phyloP scores from a whole-genome alignment of 2,888 invertebrate genomes.

The Schizaphis graminum region DNA sequence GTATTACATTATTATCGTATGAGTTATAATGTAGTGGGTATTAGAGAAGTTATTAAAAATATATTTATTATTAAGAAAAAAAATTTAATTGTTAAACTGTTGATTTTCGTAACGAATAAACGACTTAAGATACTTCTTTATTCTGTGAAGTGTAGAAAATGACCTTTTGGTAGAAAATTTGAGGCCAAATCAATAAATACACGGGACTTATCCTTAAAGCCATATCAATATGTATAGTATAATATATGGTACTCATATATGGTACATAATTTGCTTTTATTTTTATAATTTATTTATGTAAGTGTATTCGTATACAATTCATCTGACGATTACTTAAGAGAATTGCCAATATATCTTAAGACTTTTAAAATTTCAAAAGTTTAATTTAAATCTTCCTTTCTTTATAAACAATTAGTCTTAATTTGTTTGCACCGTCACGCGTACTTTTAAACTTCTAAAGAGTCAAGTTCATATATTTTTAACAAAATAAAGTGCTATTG shows the following conservation, averaged over 20 bases:
- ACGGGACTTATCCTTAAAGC: not conserved
- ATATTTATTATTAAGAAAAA: not conserved
- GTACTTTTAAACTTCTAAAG: not conserved
- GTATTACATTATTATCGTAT: not conserved
- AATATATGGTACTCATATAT: not conserved
- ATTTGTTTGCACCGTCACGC: not conserved
- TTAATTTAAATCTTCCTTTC: not conserved
- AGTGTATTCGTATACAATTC: not conserved
- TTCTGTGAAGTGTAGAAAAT: not conserved
- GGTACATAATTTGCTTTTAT: not conserved
- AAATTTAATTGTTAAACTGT: not conserved
- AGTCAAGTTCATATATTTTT: not conserved
- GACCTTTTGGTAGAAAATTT: not conserved
- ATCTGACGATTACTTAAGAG: not conserved
- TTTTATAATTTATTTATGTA: not conserved
- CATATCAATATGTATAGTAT: not conserved
- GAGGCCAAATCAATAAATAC: not conserved
- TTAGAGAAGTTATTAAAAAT: not conserved
- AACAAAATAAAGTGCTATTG: not conserved
- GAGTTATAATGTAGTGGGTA: not conserved
- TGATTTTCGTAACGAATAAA: not conserved
- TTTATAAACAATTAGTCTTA: not conserved
- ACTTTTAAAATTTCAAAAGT: not conserved
- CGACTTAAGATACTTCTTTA: not conserved
- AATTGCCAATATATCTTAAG: not conserved